A percentile compares a stretch with the other conserved stretches of the same genome.
Evolutionary conservation across 2,113 vertebrate species (phyloP).

Genomic region (Xerus inauris): DNA sequence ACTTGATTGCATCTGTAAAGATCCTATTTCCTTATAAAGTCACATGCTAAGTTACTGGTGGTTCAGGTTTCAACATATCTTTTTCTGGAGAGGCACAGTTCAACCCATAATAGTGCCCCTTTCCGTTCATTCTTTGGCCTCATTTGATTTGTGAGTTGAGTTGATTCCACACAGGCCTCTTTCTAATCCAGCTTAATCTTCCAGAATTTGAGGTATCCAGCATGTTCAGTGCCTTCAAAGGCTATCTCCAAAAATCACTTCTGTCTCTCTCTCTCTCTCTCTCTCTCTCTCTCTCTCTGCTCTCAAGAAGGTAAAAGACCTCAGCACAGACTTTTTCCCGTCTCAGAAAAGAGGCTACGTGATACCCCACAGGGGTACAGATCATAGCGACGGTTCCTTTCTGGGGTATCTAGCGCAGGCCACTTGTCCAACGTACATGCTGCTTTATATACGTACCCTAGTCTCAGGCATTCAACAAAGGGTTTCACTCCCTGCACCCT

Average conservation of each 20-base stretch:
- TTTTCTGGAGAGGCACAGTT: background rate
- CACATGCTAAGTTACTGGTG: background rate
- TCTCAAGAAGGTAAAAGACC: background rate
- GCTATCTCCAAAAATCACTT: background rate
- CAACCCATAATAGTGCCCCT: background rate
- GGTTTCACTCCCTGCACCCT: accelerated
- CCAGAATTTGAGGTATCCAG: background rate
- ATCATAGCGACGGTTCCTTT: background rate
- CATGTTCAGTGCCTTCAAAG: background rate
- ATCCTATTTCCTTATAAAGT: background rate
- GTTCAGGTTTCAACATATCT: background rate
- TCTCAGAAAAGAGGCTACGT: background rate
- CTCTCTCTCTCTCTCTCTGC: background rate
- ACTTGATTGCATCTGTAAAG: background rate
- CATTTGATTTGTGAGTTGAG: background rate
- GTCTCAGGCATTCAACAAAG: background rate
- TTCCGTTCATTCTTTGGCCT: background rate
- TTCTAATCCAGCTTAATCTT: background rate
- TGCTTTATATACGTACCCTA: accelerated
- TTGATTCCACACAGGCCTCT: background rate
- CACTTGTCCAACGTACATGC: background rate
- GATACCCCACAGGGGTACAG: background rate
- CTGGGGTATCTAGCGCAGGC: background rate
- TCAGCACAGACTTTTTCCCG: background rate
- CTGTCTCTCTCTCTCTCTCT: background rate